A percentile compares a stretch with the other conserved stretches of the same genome.
Conservation (phyloP, 2,797 vertebrate species). For the Dendrocincla fuliginosa region DNA sequence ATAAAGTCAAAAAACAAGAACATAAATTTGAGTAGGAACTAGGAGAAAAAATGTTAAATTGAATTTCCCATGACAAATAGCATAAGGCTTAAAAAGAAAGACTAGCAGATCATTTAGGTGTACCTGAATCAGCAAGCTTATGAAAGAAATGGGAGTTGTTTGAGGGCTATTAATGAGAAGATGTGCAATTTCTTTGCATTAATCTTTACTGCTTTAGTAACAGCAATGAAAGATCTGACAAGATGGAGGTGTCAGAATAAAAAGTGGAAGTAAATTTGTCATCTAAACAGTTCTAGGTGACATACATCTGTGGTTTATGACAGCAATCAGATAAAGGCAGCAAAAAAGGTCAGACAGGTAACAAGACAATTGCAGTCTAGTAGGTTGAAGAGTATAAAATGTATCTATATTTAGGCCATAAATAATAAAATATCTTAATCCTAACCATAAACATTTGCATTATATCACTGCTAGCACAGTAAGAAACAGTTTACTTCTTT, state of each 20-base stretch:
- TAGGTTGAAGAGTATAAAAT: neutral
- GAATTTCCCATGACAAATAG: neutral
- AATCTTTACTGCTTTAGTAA: neutral
- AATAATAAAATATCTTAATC: neutral
- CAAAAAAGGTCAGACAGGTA: neutral
- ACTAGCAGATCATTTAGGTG: neutral
- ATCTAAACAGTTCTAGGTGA: neutral
- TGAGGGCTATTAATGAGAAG: neutral
- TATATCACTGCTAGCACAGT: neutral
- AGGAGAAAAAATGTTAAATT: neutral
- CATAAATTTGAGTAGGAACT: neutral
- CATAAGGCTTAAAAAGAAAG: neutral
- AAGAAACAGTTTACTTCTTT: neutral
- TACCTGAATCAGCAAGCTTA: neutral
- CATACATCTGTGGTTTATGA: neutral
- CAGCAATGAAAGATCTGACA: neutral
- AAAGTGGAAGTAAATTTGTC: neutral
- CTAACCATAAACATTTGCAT: neutral
- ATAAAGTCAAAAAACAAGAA: neutral
- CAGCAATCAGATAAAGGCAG: neutral
- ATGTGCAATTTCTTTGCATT: neutral
- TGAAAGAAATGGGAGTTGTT: neutral
- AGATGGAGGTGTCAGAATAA: neutral
- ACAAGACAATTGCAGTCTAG: neutral
- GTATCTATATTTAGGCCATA: neutral